phyloP scores from a whole-genome alignment of 2,113 vertebrate genomes.

The Aviceda subcristata region DNA sequence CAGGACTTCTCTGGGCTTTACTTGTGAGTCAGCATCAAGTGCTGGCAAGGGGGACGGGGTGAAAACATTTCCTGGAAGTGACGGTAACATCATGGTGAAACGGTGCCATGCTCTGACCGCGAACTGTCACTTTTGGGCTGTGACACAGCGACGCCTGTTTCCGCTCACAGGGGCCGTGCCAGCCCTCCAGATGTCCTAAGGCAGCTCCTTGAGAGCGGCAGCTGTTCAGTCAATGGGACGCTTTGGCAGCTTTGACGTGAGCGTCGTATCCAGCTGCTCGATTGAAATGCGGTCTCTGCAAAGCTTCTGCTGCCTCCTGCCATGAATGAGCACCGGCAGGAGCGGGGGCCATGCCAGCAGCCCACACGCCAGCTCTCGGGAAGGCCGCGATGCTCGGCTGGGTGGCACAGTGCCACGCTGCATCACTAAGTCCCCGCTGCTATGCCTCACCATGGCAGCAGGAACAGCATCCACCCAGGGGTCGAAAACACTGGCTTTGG shows the following conservation, averaged over 20 bases:
- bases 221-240: conserved; percentile 32
- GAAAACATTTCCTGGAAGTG: conserved; percentile 42
- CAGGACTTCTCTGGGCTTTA: conserved; percentile 17
- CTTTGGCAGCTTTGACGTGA: neutral
- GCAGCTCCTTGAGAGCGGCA: conserved; percentile 32
- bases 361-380: neutral
- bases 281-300: neutral
- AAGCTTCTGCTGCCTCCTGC: neutral
- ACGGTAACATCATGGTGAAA: neutral
- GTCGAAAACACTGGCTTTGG: neutral
- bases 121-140: neutral
- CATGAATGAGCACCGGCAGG: neutral
- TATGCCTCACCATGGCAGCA: neutral
- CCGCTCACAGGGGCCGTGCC: neutral
- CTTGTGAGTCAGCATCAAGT: conserved; percentile 56
- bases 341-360: neutral
- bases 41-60: neutral
- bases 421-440: neutral
- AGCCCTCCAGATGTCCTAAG: conserved; percentile 42
- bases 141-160: neutral
- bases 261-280: conserved; percentile 14
- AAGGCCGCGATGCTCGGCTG: neutral
- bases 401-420: neutral
- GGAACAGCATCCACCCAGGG: neutral
- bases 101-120: neutral